These are phyloP conservation scores for Synergus umbraculus DNA, from an alignment of 2,888 invertebrate genomes.

Conservation along the genomic window DNA sequence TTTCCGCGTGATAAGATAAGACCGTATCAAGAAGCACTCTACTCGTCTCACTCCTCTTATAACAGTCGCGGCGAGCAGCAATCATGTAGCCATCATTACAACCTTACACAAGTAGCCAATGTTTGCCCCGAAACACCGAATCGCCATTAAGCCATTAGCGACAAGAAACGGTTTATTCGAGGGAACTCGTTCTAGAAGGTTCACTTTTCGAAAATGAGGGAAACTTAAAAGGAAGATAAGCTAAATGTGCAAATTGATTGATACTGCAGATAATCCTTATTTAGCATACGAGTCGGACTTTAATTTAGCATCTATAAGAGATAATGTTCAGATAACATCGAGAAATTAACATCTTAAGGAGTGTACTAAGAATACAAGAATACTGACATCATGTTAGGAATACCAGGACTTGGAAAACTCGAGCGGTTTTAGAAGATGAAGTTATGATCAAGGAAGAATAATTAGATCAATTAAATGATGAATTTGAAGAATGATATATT, in stretches of 20 bases:
- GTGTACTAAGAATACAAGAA: neutral
- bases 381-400: neutral
- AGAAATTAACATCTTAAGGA: constrained; percentile 30
- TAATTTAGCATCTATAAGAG: constrained; percentile 2
- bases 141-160: constrained; percentile 66
- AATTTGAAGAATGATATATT: too few species aligned
- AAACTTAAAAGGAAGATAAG: constrained; percentile 34
- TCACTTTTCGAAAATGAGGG: constrained; percentile 32
- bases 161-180: constrained; percentile 34
- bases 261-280: constrained; percentile 20
- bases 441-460: too few species aligned
- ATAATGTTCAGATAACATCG: neutral
- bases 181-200: constrained; percentile 19
- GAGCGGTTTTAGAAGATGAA: too few species aligned
- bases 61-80: constrained; percentile 51
- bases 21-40: constrained; percentile 61
- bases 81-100: constrained; percentile 46
- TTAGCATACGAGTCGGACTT: constrained; percentile 5
- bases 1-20: constrained; percentile 75
- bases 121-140: constrained; percentile 65
- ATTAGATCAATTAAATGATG: too few species aligned
- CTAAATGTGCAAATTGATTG: constrained; percentile 27
- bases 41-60: constrained; percentile 50
- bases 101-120: constrained; percentile 44
- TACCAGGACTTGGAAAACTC: neutral